Evolutionary conservation across 92 coral and sea anemone genomes (phyloP), one percentile per base, ranked within the genome.

Genomic region (Scolanthus callimorphus): DNA sequence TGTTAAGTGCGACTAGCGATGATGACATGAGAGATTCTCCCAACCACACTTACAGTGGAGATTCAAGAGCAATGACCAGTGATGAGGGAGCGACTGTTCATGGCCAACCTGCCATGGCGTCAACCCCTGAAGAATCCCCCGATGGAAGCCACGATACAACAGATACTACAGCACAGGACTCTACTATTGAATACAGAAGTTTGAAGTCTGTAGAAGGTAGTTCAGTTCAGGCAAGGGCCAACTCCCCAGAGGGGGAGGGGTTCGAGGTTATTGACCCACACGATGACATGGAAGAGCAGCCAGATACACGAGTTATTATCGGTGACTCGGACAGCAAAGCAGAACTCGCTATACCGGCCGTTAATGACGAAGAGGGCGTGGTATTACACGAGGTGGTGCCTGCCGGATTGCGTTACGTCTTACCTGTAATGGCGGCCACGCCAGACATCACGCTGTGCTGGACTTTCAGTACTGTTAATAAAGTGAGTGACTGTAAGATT

Each of bases 381-480:
- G 81, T 80, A 69, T 57, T 70, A 64, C 74, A 77, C 48, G 84
- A 59, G 20, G 50, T 49, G 23, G 60, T 87, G 19, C 57, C 77
- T 26, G 82, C 88, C 6, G 95, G 83, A 23, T 60, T 63, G 25
- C 83, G 95, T 25, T 80, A 82, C 54, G 46, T 87, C 45, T 45
- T 87, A 1, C 89, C 80, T 25, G 80, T 87, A 2, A 49, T 76
- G 50, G 85, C 77, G 44, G 88, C 71, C 6, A 87, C 76, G n/a
- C 84, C 85, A 9, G 69, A 85, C 20, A 70, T 67, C 53, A 60
- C 72, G 29, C 56, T 87, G 41, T 69, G 85, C 51, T 87, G 95
- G 95, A 77, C 71, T 45, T 87, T 87, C 59, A 59, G 73, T 24
- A 87, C 89, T 10, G 83, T 67, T 10, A 63, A 81, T 24, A 82